Evolutionary conservation across 2,113 vertebrate genomes (phyloP), one percentile per base, ranked within the genome.

Genomic region (Potamarius usumacintae): DNA sequence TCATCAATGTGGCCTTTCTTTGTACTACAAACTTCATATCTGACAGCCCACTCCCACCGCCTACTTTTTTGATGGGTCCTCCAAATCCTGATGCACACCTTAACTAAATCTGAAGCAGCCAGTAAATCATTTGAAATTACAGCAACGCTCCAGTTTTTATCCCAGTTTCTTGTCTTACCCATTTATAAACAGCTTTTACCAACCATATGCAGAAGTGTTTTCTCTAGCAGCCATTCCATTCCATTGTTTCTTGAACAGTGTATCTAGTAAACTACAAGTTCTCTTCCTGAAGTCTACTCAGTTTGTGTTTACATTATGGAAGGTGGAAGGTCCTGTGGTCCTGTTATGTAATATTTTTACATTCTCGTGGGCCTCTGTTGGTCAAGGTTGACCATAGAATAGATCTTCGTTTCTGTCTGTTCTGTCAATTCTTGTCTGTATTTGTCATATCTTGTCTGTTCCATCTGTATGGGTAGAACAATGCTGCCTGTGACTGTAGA

Each of bases 121-220:
- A 77, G 58, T 69, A 71, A 90, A 89, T 62, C 63, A 74, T 84
- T 77, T 85, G 55, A 90, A 89, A 85, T 84, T 52, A 83, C 30
- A 78, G 65, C 69, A 22, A 11, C 7, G 67, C 82, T 88, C 17
- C n/a, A 78, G 27, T 89, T 85, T 88, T 72, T 79, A 79, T 71
- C 55, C n/a, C 55, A 80, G 85, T 83, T 88, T 86, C 50, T 65
- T 89, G 82, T 88, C 69, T 82, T 65, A 89, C 69, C 86, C 72
- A 74, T 74, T 80, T 58, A 34, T 58, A 27, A 86, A 87, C 63
- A 80, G 85, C 30, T 85, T 83, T 72, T 65, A 42, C 55, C 69
- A 79, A 60, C 74, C 62, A 62, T 22, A 60, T 42, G 9, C n/a
- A 77, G 15, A 67, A 30, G 60, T 63, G 34, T 67, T 71, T 86